phyloP scores from a whole-genome alignment of 2,888 invertebrate species.

The Andrena fulva region DNA sequence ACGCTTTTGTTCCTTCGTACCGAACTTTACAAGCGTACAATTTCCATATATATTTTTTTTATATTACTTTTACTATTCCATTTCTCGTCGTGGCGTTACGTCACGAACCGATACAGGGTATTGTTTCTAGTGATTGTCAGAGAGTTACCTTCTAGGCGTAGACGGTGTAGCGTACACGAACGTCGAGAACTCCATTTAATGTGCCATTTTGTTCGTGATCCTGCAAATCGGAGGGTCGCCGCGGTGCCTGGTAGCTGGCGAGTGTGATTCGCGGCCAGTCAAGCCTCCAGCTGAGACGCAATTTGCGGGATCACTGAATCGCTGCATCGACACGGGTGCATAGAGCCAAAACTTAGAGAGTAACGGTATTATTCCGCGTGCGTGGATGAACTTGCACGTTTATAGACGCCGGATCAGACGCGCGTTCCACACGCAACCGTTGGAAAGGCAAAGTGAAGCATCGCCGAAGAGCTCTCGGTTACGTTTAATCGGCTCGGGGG shows the following conservation, averaged over 20 bases:
- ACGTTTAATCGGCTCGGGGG: not conserved
- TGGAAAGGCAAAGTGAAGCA: conserved; percentile 4
- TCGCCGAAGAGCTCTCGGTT: not conserved
- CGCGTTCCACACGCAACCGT: not conserved
- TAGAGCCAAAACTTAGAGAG: not conserved
- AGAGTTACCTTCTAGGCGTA: conserved; percentile 56
- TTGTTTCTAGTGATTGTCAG: conserved; percentile 65
- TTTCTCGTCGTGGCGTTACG: not conserved
- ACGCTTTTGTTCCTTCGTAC: conserved; percentile 7
- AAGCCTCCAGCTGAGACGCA: not conserved
- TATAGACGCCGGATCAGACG: not conserved
- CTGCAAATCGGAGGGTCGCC: not conserved
- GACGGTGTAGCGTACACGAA: not conserved
- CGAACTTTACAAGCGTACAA: not conserved
- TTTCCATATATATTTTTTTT: not conserved
- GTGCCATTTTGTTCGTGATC: conserved; percentile 16
- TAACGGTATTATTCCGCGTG: conserved; percentile 25
- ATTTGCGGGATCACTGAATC: conserved; percentile 4
- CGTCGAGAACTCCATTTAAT: conserved; percentile 5
- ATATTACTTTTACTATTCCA: not conserved
- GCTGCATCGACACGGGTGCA: not conserved
- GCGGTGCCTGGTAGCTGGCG: not conserved
- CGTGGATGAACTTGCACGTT: not conserved
- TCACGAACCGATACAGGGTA: conserved; percentile 59
- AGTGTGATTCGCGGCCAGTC: not conserved